Evolutionary conservation across 2,888 invertebrate species (phyloP), one percentile per base, ranked within the genome.

Genomic region (Hydrotaea cyrtoneurina): DNA sequence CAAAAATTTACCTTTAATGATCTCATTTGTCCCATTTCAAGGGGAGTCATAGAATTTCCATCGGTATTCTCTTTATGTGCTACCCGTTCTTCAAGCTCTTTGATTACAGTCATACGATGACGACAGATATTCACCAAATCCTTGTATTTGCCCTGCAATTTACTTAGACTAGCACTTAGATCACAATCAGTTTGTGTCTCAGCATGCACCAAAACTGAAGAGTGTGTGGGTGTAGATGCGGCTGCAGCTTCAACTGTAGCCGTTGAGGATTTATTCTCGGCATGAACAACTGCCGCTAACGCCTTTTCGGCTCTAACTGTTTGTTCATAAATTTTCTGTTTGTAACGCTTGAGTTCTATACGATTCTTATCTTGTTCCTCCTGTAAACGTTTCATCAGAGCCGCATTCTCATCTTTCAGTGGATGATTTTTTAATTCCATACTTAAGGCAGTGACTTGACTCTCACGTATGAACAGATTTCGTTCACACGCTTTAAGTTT

Each of bases 341-440:
- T 89, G n/a, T 88, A 86, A 21, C 90, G 89, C 78, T 89, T 89
- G 0, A 91, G 75, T 82, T 92, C 92, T 21, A 79, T 82, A 0
- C 88, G 88, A 0, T 88, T 84, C 55, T 88, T 89, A 0, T 88
- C 88, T 71, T 91, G 89, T 66, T 90, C 90, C 2, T 91, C 91
- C 21, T 87, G 85, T 0, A 92, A 79, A 3, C 90, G 88, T 62
- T 90, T 90, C 50, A 89, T 90, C 0, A 92, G 83, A 15, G 77
- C 83, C 0, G 88, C 89, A 76, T 89, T 90, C 81, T 92, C 91
- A 2, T 89, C 88, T 78, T 91, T 91, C 0, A 91, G 79, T 0
- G 92, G 91, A 87, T 92, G 90, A 78, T 89, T 89, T 83, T 90
- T 90, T 2, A 90, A 72, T 85, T 92, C 89, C 82, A 91, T 88